Evolutionary conservation across 2,113 vertebrate species (phyloP).

Genomic region (Hylia prasina): DNA sequence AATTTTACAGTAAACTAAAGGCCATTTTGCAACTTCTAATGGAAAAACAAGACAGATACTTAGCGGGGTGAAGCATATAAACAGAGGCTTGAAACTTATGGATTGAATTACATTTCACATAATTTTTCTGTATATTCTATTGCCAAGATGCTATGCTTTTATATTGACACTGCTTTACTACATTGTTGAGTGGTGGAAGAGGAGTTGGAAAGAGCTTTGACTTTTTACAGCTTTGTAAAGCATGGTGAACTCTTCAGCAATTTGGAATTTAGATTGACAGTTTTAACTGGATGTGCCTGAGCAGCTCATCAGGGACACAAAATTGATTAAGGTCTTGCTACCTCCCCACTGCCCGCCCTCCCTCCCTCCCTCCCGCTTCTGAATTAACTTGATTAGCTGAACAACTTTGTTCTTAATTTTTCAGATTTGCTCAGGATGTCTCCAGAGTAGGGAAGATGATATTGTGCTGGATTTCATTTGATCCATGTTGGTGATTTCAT

Average conservation of each 20-base stretch:
- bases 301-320: not conserved
- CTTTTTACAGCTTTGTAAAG: not conserved
- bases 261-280: conserved; percentile 8
- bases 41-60: not conserved
- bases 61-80: not conserved
- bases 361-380: not conserved
- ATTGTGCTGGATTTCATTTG: not conserved
- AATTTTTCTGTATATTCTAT: not conserved
- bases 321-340: not conserved
- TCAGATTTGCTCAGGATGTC: conserved; percentile 1
- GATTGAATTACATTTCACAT: not conserved
- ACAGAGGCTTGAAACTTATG: not conserved
- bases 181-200: not conserved
- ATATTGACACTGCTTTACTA: not conserved
- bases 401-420: not conserved
- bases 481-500: not conserved
- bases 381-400: conserved; percentile 10
- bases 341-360: not conserved
- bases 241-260: not conserved
- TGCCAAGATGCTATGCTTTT: not conserved
- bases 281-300: not conserved
- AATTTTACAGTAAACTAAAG: not conserved
- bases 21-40: not conserved
- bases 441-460: not conserved
- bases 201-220: not conserved